phyloP scores from a whole-genome alignment of 2,888 invertebrate genomes.

The Omphaloscelis lunosa region DNA sequence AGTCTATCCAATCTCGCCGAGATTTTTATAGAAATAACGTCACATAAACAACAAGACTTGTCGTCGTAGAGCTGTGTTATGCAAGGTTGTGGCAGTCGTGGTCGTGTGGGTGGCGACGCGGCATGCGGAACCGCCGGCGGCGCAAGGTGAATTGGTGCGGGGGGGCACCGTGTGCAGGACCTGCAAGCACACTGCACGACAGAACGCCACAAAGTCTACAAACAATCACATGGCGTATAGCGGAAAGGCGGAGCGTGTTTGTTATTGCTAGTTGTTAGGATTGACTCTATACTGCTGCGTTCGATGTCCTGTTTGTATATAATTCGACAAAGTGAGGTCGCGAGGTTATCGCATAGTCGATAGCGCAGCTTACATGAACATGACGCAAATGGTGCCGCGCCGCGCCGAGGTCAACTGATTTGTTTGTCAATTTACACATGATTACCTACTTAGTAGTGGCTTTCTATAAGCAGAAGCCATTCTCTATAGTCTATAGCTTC shows the following conservation, averaged over 20 bases:
- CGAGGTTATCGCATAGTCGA: slow-evolving; percentile 38
- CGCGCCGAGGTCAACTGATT: slow-evolving; percentile 32
- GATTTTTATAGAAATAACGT: slow-evolving; percentile 43
- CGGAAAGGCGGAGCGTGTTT: neutral
- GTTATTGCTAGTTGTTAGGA: neutral
- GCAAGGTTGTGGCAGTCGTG: neutral
- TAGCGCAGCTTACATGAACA: slow-evolving; percentile 11
- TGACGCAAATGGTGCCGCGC: slow-evolving; percentile 22
- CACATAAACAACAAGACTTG: slow-evolving; percentile 15
- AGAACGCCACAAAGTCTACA: neutral
- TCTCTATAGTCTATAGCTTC: neutral
- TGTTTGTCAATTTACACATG: slow-evolving; percentile 27
- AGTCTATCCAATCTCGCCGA: neutral
- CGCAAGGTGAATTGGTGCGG: slow-evolving; percentile 24
- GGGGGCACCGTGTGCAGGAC: neutral
- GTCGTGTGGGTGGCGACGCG: neutral
- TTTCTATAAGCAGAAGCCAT: neutral
- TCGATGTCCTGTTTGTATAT: slow-evolving; percentile 3
- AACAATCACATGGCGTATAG: neutral
- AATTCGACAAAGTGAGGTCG: slow-evolving; percentile 22
- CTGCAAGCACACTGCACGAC: neutral
- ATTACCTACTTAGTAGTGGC: neutral
- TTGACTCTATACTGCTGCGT: neutral
- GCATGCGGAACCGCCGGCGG: neutral
- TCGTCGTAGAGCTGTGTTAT: neutral